Base-by-base conservation (phyloP, 2,113 vertebrate species). In the Solenodon paradoxus region DNA sequence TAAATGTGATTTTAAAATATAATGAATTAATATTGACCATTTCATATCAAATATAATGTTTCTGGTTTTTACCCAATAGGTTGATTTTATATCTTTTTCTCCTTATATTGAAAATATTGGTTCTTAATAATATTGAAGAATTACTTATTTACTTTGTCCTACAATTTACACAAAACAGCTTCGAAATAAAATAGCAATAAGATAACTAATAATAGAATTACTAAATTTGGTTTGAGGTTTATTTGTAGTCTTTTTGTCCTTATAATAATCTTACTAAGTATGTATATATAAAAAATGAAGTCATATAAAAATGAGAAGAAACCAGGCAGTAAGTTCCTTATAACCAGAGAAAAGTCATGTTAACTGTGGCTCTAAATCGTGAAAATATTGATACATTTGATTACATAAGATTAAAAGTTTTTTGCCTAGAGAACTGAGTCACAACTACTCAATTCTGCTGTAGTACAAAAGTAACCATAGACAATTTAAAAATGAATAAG, bases 321-420 rank as follows among this genome's bases (percentile, higher is more conserved):
- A 91, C 5, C 40, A 69, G 28, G 12, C 15, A 11, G 74, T 77
- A 57, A 89, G n/a, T 92, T 81, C 38, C 32, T 85, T 94, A 85
- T 49, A 63, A 47, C 16, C n/a, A 81, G 45, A 80, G 45, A 92
- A 55, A 81, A 68, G 40, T 1, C 16, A 38, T 93, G 88, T 57
- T 84, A 94, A 59, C 63, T 35, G 47, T 61, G 55, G 78, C 47
- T 88, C 13, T 66, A 91, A 77, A 80, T 84, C 13, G 81, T 69
- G 59, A 81, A 94, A 95, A 85, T 95, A 61, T 79, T 74, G 30
- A 57, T 78, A 74, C 72, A 53, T 88, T 91, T 84, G 9, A 84
- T 84, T 78, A 74, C 42, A 88, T 85, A 88, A 88, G 66, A 68
- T 30, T 93, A 64, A 88, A 94, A 83, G 47, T 2, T 35, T 84